Evolutionary conservation across 1,140 invertebrate species (phyloP), one percentile per base, ranked within the genome.

Genomic region (Atta texana): DNA sequence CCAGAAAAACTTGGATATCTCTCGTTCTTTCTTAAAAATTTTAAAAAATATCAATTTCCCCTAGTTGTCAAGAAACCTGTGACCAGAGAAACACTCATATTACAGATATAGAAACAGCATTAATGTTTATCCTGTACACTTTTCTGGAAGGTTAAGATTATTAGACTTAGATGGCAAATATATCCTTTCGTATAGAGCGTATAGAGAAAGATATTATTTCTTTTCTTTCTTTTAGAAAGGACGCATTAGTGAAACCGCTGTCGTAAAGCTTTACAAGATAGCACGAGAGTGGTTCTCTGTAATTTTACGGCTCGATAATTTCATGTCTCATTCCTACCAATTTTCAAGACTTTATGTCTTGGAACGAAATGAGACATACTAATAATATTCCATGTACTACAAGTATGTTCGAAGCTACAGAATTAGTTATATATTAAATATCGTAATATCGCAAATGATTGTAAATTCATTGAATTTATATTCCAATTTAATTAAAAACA

Each of bases 241-340:
- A 84, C 18, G 34, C 16, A 61, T 63, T 49, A 59, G 28, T 44
- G 39, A 72, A 82, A 21, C 34, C 39, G 24, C 69, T 12, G 14
- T n/a, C 39, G 31, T 44, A 69, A 80, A 53, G 31, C 18, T 39
- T 12, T 6, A 8, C 39, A 59, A 44, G n/a, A 57, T 28, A 24
- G 72, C 49, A 74, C 55, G 69, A 74, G 12, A 39, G 34, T 28
- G 24, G 14, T 21, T 74, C 24, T 18, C 39, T 74, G 80, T 51
- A 84, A 84, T 84, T 84, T 74, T 84, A 84, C 69, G 39, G 55
- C 28, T 84, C 69, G 57, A 75, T 84, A 63, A 84, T 61, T 84
- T 84, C 68, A 74, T 59, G 53, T 82, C 18, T 74, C 14, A 34
- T 75, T 75, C 24, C 39, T 61, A 61, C 44, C 68, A 51, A 84